Evolutionary conservation across 2,797 vertebrate genomes (phyloP).

Genomic region (Basileuterus tristriatus): DNA sequence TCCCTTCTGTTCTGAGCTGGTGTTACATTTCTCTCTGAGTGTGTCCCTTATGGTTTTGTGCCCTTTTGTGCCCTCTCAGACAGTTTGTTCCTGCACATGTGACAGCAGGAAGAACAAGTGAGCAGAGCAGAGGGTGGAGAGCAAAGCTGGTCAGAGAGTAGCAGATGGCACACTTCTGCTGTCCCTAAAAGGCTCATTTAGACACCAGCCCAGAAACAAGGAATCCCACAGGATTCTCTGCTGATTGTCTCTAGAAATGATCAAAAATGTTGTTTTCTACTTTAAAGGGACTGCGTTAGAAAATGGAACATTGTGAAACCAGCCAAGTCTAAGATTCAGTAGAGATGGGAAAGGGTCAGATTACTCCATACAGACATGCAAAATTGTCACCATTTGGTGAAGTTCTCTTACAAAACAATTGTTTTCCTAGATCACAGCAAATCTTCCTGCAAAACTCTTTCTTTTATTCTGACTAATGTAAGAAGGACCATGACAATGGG

Average conservation of each 20-base stretch:
- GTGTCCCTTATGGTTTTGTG: not conserved
- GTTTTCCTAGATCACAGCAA: not conserved
- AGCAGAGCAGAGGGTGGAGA: not conserved
- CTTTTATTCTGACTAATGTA: not conserved
- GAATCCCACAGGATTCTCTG: not conserved
- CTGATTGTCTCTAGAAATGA: not conserved
- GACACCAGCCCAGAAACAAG: not conserved
- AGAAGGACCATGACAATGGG: not conserved
- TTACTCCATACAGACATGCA: not conserved
- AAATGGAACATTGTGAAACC: not conserved
- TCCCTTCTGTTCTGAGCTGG: not conserved
- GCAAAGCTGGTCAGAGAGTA: not conserved
- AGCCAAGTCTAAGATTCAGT: not conserved
- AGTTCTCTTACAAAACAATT: not conserved
- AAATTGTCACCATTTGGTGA: not conserved
- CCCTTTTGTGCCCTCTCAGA: not conserved
- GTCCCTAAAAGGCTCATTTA: not conserved
- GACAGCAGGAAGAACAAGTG: not conserved
- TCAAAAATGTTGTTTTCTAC: not conserved
- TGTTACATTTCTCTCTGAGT: not conserved
- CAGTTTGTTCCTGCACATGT: not conserved
- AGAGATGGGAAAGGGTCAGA: not conserved
- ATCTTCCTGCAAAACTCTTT: not conserved
- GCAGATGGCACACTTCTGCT: not conserved
- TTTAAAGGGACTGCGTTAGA: not conserved